Percentiles rank a stretch among this genome's conserved stretches.
These are phyloP conservation scores for Orthosia incerta DNA, from an alignment of 2,888 invertebrate genomes.

Conservation along the genomic window DNA sequence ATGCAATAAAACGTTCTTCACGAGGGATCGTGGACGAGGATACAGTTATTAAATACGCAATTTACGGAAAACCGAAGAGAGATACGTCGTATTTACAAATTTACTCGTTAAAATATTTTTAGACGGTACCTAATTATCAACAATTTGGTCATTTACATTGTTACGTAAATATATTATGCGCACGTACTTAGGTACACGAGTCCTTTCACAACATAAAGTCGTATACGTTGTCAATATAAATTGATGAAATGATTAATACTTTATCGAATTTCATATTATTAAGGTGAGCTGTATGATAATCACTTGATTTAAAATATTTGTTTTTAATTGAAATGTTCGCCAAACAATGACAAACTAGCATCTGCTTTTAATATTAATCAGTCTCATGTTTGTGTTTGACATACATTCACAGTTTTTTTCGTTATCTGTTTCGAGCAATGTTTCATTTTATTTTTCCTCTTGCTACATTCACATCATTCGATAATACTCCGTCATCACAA, in stretches of 20 bases:
- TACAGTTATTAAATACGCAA: constrained; percentile 30
- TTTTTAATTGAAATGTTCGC: constrained; percentile 25
- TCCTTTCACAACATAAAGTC: not conserved
- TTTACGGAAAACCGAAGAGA: constrained; percentile 12
- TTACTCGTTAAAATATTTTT: constrained; percentile 18
- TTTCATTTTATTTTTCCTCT: not conserved
- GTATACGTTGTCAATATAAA: constrained; percentile 5
- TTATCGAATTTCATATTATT: constrained; percentile 6
- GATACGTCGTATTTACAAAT: constrained; percentile 5
- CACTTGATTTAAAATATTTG: constrained; percentile 2
- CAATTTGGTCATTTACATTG: not conserved
- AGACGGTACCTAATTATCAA: constrained; percentile 3
- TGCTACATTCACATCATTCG: not conserved
- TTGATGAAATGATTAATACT: not conserved
- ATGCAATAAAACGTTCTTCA: constrained; percentile 18
- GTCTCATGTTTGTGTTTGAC: constrained; percentile 23
- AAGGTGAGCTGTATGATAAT: not conserved
- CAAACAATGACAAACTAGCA: constrained; percentile 31
- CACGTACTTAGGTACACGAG: not conserved
- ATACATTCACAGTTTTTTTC: constrained; percentile 14
- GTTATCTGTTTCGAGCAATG: constrained; percentile 8
- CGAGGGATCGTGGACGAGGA: constrained; percentile 36
- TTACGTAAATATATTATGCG: not conserved
- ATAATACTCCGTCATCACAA: not conserved
- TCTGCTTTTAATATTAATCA: constrained; percentile 44